phyloP scores from a whole-genome alignment of 2,113 vertebrate genomes.

The Ageneiosus marmoratus region DNA sequence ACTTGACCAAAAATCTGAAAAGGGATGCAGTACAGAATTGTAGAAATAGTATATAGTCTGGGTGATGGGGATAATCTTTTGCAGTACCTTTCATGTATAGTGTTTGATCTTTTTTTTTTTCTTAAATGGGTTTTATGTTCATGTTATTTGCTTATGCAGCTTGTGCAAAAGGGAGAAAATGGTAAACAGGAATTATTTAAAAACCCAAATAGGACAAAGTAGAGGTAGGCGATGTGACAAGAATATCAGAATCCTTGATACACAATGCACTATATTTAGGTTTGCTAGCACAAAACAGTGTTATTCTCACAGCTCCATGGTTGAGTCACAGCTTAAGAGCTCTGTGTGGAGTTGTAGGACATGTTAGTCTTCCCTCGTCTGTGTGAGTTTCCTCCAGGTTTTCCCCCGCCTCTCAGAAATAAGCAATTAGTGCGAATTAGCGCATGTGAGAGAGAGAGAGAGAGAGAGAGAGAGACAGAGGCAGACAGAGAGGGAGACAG shows the following conservation, averaged over 20 bases:
- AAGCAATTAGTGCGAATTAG: not conserved
- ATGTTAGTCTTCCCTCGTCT: not conserved
- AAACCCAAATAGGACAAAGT: not conserved
- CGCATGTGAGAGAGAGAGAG: too few relatives aligned
- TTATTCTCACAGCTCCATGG: not conserved
- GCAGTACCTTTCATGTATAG: not conserved
- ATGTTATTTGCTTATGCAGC: slow-evolving; percentile 58
- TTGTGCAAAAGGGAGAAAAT: not conserved
- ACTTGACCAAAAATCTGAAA: slow-evolving; percentile 10
- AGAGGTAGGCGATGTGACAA: not conserved
- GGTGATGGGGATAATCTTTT: not conserved
- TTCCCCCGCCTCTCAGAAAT: not conserved
- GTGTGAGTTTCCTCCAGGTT: not conserved
- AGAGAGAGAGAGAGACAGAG: too few relatives aligned
- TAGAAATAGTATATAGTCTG: not conserved
- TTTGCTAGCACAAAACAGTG: not conserved
- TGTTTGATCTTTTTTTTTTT: slow-evolving; percentile 71
- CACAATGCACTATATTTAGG: not conserved
- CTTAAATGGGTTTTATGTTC: slow-evolving; percentile 77
- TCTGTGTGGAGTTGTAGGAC: not conserved
- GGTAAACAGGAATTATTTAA: not conserved
- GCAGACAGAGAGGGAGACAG: too few relatives aligned
- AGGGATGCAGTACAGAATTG: not conserved
- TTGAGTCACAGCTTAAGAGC: not conserved
- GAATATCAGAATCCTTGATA: not conserved